A percentile compares a stretch with the other conserved stretches of the same genome.
These are phyloP conservation scores for Tipula confusa DNA, from an alignment of 2,888 invertebrate genomes.

Conservation along the genomic window DNA sequence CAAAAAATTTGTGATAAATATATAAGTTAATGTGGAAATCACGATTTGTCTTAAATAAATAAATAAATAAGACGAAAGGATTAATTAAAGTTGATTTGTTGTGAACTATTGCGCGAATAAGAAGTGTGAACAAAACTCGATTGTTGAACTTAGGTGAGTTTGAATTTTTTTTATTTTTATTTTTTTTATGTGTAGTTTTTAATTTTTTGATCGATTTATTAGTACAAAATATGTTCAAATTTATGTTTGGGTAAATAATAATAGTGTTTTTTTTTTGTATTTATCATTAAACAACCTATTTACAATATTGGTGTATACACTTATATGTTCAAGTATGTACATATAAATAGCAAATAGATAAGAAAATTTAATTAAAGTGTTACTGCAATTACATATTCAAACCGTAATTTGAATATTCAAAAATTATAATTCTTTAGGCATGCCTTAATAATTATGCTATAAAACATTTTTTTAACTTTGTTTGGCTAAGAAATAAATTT, in stretches of 20 bases:
- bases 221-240: no score
- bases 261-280: no score
- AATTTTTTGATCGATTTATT: neutral
- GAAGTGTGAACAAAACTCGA: neutral
- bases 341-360: neutral
- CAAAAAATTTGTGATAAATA: neutral
- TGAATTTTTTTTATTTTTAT: neutral
- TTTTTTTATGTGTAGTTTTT: no score
- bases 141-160: neutral
- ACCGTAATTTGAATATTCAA: no score
- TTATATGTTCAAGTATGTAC: no score
- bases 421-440: no score
- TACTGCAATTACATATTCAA: neutral
- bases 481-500: no score
- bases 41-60: neutral
- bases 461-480: no score
- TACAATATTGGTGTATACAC: neutral
- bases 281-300: neutral
- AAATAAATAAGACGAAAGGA: neutral
- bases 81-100: neutral
- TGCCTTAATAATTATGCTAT: no score
- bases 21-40: neutral
- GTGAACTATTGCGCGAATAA: neutral
- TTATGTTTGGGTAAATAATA: neutral
- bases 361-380: neutral